Evolutionary conservation across 2,797 vertebrate species (phyloP), one percentile per base, ranked within the genome.

Genomic region (Chiroxiphia lanceolata): DNA sequence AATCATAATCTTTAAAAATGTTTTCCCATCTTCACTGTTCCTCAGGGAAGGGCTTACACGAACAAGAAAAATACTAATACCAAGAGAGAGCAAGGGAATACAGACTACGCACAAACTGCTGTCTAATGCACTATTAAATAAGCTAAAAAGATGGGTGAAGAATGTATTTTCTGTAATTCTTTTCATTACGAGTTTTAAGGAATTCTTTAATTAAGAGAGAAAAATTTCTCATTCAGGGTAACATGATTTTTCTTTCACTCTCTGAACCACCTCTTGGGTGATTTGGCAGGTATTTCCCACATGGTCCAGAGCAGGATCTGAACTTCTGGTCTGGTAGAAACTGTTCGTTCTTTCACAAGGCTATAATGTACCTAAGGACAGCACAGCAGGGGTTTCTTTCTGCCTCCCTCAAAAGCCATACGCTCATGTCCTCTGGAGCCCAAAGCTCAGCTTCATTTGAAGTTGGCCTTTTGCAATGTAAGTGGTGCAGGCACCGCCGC

Each of bases 11-110:
- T 95, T 94, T 85, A 83, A 85, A 93, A 95, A 87, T 89, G 84
- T 94, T 97, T 96, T 92, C 85, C 92, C 67, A 76, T 90, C 89
- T 93, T 95, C 83, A 38, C 64, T 85, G 78, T 87, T 95, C 93
- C 95, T 95, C 34, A 40, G 89, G 87, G 94, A 93, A 95, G 40
- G 42, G 53, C 67, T 95, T 92, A 74, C 4, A 0, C 53, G 89
- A 95, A 40, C 59, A 86, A 91, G 83, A 88, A 85, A 83, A 83
- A 56, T 64, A 61, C 59, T 89, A 72, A 67, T 84, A 63, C n/a
- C n/a, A 36, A 67, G 27, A 90, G 59, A 72, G 80, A 91, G 47
- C 31, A 74, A 70, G 40, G 47, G 36, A 92, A 51, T 90, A 67
- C 50, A 56, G 45, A 38, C 81, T 87, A 25, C 34, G 23, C 53